Evolutionary conservation across 2,888 invertebrate genomes (phyloP).

Genomic region (Megalurothrips usitatus): DNA sequence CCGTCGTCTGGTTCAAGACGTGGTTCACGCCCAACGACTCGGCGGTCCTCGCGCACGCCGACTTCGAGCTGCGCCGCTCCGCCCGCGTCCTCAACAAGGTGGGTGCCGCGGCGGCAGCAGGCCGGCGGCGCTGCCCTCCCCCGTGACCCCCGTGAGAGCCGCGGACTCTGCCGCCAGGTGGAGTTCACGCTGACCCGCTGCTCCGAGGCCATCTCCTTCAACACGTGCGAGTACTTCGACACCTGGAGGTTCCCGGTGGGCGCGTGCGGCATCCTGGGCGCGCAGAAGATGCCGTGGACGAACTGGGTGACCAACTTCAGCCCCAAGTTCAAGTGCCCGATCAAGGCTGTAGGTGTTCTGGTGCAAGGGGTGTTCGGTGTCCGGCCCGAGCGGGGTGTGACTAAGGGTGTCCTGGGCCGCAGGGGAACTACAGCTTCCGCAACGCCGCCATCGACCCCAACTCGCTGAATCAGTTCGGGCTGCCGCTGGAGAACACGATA

Average conservation of each 20-base stretch:
- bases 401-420: not conserved
- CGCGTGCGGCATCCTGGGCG: not conserved
- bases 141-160: not conserved
- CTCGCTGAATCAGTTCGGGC: not conserved
- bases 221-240: slow-evolving; percentile 5
- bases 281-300: not conserved
- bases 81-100: not conserved
- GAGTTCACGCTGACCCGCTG: not conserved
- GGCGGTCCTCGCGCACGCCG: not conserved
- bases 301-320: not conserved
- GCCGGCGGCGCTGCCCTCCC: not conserved
- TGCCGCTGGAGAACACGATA: not conserved
- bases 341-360: not conserved
- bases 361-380: not conserved
- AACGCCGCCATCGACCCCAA: not conserved
- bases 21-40: not conserved
- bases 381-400: not conserved
- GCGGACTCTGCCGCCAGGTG: not conserved
- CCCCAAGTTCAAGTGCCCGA: not conserved
- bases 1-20: not conserved
- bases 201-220: not conserved
- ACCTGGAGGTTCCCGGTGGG: not conserved
- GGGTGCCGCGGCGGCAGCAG: not conserved
- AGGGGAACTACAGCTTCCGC: not conserved
- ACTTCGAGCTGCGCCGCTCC: not conserved